Evolutionary conservation across 2,113 vertebrate species (phyloP).

Genomic region (Oplegnathus fasciatus): DNA sequence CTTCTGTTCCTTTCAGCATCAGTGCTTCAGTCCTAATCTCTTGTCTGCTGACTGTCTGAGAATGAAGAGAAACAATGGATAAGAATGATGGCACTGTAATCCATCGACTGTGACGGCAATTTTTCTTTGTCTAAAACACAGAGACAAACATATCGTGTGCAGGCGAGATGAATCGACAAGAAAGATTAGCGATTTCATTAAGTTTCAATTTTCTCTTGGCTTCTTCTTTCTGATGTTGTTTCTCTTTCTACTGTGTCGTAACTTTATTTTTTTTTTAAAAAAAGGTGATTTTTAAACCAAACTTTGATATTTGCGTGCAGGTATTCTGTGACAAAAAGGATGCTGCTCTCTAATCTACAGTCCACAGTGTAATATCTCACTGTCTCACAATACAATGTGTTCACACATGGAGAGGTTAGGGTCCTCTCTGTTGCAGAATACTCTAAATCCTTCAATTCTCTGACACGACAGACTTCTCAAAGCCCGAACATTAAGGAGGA

Average conservation of each 20-base stretch:
- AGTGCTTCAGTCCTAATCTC: slow-evolving; percentile 65
- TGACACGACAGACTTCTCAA: slow-evolving; percentile 56
- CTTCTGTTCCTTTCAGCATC: slow-evolving; percentile 67
- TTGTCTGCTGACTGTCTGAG: slow-evolving; percentile 67
- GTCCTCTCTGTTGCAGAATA: slow-evolving; percentile 6
- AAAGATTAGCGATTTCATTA: slow-evolving; percentile 72
- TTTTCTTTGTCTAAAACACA: slow-evolving; percentile 65
- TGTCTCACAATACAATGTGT: slow-evolving; percentile 20
- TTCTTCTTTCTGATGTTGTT: slow-evolving; percentile 19
- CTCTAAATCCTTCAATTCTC: slow-evolving; percentile 55
- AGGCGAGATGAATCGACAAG: slow-evolving; percentile 49
- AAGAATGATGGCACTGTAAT: slow-evolving; percentile 62
- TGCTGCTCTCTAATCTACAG: neutral
- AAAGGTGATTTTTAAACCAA: slow-evolving; percentile 35
- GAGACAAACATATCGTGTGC: slow-evolving; percentile 53
- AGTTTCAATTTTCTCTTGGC: slow-evolving; percentile 55
- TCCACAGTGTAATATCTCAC: neutral
- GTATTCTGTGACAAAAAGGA: neutral
- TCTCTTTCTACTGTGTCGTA: neutral
- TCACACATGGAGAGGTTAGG: slow-evolving; percentile 31
- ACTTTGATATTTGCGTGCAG: slow-evolving; percentile 30
- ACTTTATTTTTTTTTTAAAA: slow-evolving; percentile 40
- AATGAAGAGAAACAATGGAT: slow-evolving; percentile 56
- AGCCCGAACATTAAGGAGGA: slow-evolving; percentile 67
- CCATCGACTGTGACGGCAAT: slow-evolving; percentile 55